Evolutionary conservation across 2,888 invertebrate species (phyloP).

Genomic region (Aphidoletes aphidimyza): DNA sequence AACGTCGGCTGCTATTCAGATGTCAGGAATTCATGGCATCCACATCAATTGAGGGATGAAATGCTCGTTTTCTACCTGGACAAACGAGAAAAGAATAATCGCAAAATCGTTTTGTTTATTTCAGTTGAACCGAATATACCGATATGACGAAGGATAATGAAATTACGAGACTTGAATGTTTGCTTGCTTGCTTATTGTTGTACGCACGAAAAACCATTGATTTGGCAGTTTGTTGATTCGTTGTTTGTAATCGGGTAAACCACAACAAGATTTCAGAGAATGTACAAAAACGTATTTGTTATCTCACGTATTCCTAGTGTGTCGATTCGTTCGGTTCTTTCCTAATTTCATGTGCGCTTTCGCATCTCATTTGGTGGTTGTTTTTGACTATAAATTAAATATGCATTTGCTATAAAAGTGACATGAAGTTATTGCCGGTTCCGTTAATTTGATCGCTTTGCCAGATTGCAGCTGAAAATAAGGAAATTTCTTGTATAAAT

Average conservation of each 20-base stretch:
- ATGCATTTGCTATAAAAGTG: not conserved
- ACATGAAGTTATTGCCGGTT: not conserved
- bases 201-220: constrained; percentile 34
- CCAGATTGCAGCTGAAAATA: not conserved
- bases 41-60: constrained; percentile 32
- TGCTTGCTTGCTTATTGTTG: not conserved
- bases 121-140: not conserved
- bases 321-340: not conserved
- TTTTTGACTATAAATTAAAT: not conserved
- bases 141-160: constrained; percentile 47
- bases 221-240: not conserved
- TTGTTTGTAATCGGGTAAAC: too few relatives aligned
- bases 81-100: constrained; percentile 12
- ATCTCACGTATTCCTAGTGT: not conserved
- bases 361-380: not conserved
- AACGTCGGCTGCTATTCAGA: not conserved
- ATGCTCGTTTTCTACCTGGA: constrained; percentile 31
- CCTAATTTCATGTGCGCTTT: not conserved
- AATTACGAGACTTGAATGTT: constrained; percentile 26
- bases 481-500: not conserved
- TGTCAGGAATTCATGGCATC: constrained; percentile 38
- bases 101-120: not conserved
- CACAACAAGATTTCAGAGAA: too few relatives aligned
- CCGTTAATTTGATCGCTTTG: not conserved
- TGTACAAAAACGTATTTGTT: not conserved